Conservation (phyloP, 2,797 vertebrate genomes). For the Helicolenus hilgendorfi region DNA sequence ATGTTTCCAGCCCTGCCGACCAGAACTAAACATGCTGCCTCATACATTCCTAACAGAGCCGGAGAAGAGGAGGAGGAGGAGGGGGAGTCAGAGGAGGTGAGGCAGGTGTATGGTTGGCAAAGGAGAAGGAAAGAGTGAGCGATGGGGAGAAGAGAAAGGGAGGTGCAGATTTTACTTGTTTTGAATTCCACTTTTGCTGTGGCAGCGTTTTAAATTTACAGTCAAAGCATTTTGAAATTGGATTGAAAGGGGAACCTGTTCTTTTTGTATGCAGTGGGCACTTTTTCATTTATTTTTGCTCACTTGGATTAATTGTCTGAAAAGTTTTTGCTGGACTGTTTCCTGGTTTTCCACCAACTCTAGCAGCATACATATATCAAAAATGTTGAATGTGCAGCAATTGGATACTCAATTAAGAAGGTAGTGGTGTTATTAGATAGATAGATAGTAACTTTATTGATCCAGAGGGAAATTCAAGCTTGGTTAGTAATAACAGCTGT, state of each 20-base stretch:
- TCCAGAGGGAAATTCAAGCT: background rate
- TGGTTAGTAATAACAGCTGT: background rate
- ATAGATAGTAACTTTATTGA: no score
- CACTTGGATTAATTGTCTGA: background rate
- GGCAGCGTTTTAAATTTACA: slow-evolving; percentile 5
- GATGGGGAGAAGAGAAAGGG: background rate
- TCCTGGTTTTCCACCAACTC: slow-evolving; percentile 4
- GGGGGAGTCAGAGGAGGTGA: background rate
- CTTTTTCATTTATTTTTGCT: slow-evolving; percentile 20
- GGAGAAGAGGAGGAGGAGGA: slow-evolving; percentile 16
- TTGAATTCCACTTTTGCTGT: slow-evolving; percentile 23
- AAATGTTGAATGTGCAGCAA: slow-evolving; percentile 7
- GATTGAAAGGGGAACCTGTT: slow-evolving; percentile 13
- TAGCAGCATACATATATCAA: background rate
- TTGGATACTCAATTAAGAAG: background rate
- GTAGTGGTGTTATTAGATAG: background rate
- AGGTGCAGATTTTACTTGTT: slow-evolving; percentile 1
- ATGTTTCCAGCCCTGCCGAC: slow-evolving; percentile 63
- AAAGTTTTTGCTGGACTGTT: slow-evolving; percentile 3
- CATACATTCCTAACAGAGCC: slow-evolving; percentile 78
- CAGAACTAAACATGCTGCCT: slow-evolving; percentile 81
- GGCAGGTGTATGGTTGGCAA: slow-evolving; percentile 76
- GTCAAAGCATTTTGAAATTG: slow-evolving; percentile 4
- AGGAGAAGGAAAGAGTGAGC: slow-evolving; percentile 64
- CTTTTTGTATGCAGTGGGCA: background rate